Base-by-base conservation (phyloP, 2,888 invertebrate genomes). In the Papilio gigon region DNA sequence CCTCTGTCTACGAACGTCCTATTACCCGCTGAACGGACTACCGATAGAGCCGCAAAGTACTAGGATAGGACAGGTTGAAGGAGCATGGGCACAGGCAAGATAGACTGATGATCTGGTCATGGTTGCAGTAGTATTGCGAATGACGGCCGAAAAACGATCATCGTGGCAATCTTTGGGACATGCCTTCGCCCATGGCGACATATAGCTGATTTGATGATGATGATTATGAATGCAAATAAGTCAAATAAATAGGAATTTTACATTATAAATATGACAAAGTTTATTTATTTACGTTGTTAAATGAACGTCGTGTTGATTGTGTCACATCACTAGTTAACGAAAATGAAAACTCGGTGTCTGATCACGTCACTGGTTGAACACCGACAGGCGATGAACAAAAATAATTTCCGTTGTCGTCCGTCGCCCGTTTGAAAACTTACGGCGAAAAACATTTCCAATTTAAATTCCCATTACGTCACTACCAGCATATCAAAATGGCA, bases 351-450 rank as follows among this genome's bases (percentile, higher is more conserved):
- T 30, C 53, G 53, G 42, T 53, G 69, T 61, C 65, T 61, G 69
- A 33, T 56, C 60, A 65, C 65, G n/a, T n/a, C n/a, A n/a, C n/a
- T n/a, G 65, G 50, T 8, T 53, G 65, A 65, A 60, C 68, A 65
- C 44, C 59, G 68, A 53, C 42, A 56, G 25, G 60, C 61, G 69
- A 65, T 58, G 69, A 70, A 69, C 70, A 68, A 70, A 70, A 72
- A 73, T 74, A 73, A 74, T 74, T 74, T 73, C 74, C 74, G 73
- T 63, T 65, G 70, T 33, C 64, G 67, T 68, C 67, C 72, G 64
- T 59, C 72, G 64, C 64, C 70, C 42, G 67, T 61, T 56, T 50
- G 53, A 62, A 60, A 69, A 68, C 47, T 70, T 69, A 42, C 42
- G 44, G 50, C 61, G 71, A 73, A 66, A 71, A 71, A 73, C 65